phyloP scores from a whole-genome alignment of 2,888 invertebrate species.

The Odontothrips loti region DNA sequence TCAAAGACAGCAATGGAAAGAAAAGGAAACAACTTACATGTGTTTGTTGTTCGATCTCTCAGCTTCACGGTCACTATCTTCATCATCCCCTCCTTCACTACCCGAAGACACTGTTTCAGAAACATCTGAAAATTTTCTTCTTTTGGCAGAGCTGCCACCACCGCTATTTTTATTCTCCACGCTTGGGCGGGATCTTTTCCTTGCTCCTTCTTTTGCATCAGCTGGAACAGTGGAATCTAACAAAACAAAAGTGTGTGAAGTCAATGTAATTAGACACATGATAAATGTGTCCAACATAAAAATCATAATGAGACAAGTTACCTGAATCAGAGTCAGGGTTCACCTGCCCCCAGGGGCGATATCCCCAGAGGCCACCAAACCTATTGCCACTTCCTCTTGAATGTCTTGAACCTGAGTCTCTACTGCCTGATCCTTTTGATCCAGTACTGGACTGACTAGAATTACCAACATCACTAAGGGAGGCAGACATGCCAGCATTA shows the following conservation, averaged over 20 bases:
- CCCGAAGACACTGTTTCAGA: constrained; percentile 33
- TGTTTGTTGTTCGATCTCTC: constrained; percentile 23
- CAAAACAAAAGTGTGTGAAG: neutral
- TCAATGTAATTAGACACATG: neutral
- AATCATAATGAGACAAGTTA: neutral
- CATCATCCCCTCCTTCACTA: constrained; percentile 32
- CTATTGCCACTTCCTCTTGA: constrained; percentile 27
- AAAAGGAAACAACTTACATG: constrained; percentile 20
- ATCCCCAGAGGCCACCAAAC: constrained; percentile 28
- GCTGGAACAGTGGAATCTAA: neutral
- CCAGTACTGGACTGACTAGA: constrained; percentile 32
- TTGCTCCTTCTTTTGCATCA: neutral
- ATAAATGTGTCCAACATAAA: neutral
- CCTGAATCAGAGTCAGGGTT: constrained; percentile 35
- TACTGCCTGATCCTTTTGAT: constrained; percentile 30
- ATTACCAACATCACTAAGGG: constrained; percentile 31
- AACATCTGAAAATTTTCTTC: constrained; percentile 35
- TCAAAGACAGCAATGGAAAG: neutral
- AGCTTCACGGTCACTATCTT: constrained; percentile 23
- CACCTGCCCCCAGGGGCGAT: constrained; percentile 29
- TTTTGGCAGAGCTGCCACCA: constrained; percentile 30
- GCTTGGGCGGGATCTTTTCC: neutral
- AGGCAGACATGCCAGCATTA: constrained; percentile 28
- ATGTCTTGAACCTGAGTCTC: constrained; percentile 32
- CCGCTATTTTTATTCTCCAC: constrained; percentile 17